Conservation (phyloP, 2,888 invertebrate species). For the Xestia ashworthii region DNA sequence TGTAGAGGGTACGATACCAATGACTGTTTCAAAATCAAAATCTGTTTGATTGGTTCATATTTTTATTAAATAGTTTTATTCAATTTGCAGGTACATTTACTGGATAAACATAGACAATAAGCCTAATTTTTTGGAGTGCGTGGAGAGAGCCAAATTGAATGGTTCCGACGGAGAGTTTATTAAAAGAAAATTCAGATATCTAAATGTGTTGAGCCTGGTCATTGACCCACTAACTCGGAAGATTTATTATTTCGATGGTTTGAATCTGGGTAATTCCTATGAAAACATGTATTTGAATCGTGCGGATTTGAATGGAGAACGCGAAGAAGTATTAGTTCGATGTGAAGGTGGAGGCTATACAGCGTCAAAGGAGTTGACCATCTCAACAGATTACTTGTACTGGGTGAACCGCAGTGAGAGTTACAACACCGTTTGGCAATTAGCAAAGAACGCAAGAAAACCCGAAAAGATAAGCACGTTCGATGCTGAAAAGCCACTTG, state of each 20-base stretch:
- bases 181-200: rapidly evolving
- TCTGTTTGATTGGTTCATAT: background rate
- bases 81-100: background rate
- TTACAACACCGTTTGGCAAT: too few species aligned
- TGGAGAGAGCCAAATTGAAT: background rate
- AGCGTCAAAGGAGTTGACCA: too few species aligned
- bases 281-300: background rate
- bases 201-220: background rate
- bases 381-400: too few species aligned
- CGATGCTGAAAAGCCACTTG: too few species aligned
- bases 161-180: background rate
- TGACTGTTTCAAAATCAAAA: background rate
- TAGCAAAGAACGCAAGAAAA: too few species aligned
- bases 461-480: too few species aligned
- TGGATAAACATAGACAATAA: background rate
- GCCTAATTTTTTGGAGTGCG: too few species aligned
- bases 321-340: background rate
- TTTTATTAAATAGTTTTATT: background rate
- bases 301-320: background rate
- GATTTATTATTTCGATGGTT: background rate
- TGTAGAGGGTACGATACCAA: background rate
- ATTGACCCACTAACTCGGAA: background rate
- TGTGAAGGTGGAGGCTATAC: too few species aligned
- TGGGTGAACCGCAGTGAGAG: too few species aligned
- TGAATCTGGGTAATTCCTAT: background rate